Base-by-base conservation (phyloP, 2,113 vertebrate genomes). In the Amphiprion percula region DNA sequence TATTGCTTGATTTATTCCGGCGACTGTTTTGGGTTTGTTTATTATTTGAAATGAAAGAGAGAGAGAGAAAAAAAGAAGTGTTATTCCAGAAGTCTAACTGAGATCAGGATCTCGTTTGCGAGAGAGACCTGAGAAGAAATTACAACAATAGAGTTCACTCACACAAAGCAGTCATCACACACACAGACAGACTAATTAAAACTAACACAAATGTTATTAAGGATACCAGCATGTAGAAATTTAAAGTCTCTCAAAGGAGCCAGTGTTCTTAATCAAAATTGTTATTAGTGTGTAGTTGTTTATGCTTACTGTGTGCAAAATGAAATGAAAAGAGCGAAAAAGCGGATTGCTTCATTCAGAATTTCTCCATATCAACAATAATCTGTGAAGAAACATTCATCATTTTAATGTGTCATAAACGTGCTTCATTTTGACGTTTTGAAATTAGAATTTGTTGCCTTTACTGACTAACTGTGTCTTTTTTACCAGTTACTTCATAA, bases 91-190 rank as follows among this genome's bases (percentile, higher is more conserved):
- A 5, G 11, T 53, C 41, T 26, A 21, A 52, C 47, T 10, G 23
- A 56, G 46, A 58, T 46, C 23, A 47, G 37, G 15, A 69, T 56
- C n/a, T 15, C 41, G 11, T 26, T 66, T 21, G 44, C 24, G 33
- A 39, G n/a, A 80, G 3, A n/a, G n/a, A 44, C 41, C 41, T 15
- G 46, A 28, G 41, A 52, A 54, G 41, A 54, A 67, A 44, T 19
- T 21, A 55, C 4, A 68, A 52, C 46, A 41, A 2, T 11, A 37
- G 24, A 47, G 19, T 44, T n/a, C 21, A 54, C 17, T 68, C 44
- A 15, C 12, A 64, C 28, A 49, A 39, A 53, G 39, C 46, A 49
- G 28, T 10, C 21, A 28, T 56, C 47, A 65, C 10, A 49, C 10
- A 49, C 54, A 63, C 54, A 63, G 0, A 47, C 39, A 70, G 33